Percentiles rank a stretch among this genome's conserved stretches.
Conservation (phyloP, 2,113 vertebrate species). For the Melanocharis versteri region DNA sequence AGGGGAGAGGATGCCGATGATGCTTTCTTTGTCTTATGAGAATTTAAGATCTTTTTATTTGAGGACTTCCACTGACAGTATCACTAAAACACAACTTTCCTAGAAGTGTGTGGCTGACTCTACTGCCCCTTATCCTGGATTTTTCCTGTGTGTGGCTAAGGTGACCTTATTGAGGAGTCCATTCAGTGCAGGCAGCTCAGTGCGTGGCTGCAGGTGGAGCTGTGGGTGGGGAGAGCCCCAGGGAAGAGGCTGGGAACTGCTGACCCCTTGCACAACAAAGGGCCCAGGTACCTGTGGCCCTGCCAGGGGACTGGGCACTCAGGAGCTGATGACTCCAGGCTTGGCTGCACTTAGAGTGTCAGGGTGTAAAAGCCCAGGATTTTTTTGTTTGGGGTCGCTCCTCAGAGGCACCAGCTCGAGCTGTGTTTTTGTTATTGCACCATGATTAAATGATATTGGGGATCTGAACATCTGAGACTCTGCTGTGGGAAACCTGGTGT, state of each 20-base stretch:
- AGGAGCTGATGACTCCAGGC: neutral
- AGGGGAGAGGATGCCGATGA: neutral
- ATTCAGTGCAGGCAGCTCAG: neutral
- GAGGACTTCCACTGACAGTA: neutral
- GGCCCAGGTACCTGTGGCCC: no score
- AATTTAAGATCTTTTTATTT: neutral
- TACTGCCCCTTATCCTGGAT: neutral
- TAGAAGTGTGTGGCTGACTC: neutral
- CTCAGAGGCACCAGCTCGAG: neutral
- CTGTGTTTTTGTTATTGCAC: neutral
- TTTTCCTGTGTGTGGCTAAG: neutral
- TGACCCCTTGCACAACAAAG: no score
- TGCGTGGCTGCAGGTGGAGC: neutral
- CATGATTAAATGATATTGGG: neutral
- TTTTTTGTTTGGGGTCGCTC: neutral
- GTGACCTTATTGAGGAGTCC: neutral
- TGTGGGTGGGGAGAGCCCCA: neutral
- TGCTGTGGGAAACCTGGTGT: neutral
- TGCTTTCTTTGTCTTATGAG: neutral
- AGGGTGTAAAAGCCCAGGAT: neutral
- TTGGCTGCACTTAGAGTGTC: neutral
- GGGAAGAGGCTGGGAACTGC: fast-evolving
- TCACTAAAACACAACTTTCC: neutral
- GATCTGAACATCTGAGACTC: neutral
- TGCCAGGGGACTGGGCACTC: neutral